Base-by-base conservation (phyloP, 2,888 invertebrate species). In the Quadriops clusia region DNA sequence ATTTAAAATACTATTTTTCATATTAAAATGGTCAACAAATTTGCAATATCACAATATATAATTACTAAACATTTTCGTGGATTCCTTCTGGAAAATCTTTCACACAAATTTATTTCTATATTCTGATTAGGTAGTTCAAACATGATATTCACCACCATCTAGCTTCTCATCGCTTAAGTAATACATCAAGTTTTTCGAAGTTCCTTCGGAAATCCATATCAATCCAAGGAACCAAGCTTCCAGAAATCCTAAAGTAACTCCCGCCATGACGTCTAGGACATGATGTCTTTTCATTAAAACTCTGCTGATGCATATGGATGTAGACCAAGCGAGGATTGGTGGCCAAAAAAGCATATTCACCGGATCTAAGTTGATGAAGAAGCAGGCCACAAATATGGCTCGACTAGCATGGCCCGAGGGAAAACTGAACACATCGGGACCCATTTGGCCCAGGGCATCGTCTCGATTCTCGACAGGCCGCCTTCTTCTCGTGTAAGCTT, bases 391-490 rank as follows among this genome's bases (percentile, higher is more conserved):
- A 54, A 83, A 72, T 3, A 79, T 70, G 1, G 87, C 76, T 43
- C 95, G 65, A 14, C 93, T 89, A 1, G 89, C 77, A 58, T 97
- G 95, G 0, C 94, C 94, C 0, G 94, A 95, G 7, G 95, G 97
- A 56, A 97, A 97, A 26, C 81, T 77, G 56, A 78, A 95, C 48
- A 87, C 81, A 58, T 93, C 93, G 0, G 90, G 82, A 0, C 87
- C 84, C 11, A 86, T 63, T 17, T 70, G 54, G 9, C 54, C 70
- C 36, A 79, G 60, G 41, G 78, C 69, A 53, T 85, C 81, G 42
- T 73, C 73, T 36, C 65, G 62, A 9, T 61, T 56, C 12, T 69
- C 66, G 0, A 65, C 50, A 1, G 93, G 93, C 16, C 94, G 67
- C 43, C 79, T 68, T 49, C 94, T 66, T 38, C 90, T 68, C 4